Percentiles rank a stretch among this genome's conserved stretches.
Evolutionary conservation across 2,888 invertebrate genomes (phyloP).

Genomic region (Eugnorisma glareosa): DNA sequence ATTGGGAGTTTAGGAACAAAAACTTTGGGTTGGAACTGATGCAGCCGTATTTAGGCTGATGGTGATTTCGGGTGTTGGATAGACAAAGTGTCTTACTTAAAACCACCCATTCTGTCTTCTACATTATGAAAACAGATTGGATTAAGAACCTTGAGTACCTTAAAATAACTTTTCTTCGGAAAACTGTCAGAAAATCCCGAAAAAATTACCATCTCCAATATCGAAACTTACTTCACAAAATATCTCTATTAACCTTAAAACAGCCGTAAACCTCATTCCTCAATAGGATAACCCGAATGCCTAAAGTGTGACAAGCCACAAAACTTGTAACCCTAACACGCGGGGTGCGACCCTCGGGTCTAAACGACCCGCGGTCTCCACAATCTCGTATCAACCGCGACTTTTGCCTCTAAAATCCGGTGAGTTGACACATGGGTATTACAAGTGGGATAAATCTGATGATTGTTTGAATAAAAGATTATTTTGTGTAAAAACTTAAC

Average conservation of each 20-base stretch:
- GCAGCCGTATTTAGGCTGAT: neutral
- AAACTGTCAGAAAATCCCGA: neutral
- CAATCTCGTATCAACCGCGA: constrained; percentile 76
- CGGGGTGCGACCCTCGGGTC: constrained; percentile 75
- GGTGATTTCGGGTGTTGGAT: neutral
- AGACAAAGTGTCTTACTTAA: neutral
- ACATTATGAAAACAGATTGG: neutral
- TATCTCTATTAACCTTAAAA: constrained; percentile 49
- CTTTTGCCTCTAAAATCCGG: constrained; percentile 75
- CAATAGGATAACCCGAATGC: constrained; percentile 68
- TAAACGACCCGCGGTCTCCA: constrained; percentile 68
- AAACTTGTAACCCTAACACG: constrained; percentile 77
- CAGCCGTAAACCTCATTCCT: constrained; percentile 52
- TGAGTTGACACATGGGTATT: constrained; percentile 63
- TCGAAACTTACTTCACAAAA: constrained; percentile 37
- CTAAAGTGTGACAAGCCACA: constrained; percentile 73
- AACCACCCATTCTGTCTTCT: neutral
- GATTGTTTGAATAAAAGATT: constrained; percentile 55
- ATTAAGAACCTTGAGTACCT: neutral
- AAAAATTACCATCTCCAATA: neutral
- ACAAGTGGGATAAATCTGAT: constrained; percentile 64
- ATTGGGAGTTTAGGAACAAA: neutral
- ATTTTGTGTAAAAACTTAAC: neutral
- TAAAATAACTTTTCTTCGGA: too few species aligned
- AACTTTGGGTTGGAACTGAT: neutral